Base-by-base conservation (phyloP, 1,140 invertebrate species). In the Myzus persicae region DNA sequence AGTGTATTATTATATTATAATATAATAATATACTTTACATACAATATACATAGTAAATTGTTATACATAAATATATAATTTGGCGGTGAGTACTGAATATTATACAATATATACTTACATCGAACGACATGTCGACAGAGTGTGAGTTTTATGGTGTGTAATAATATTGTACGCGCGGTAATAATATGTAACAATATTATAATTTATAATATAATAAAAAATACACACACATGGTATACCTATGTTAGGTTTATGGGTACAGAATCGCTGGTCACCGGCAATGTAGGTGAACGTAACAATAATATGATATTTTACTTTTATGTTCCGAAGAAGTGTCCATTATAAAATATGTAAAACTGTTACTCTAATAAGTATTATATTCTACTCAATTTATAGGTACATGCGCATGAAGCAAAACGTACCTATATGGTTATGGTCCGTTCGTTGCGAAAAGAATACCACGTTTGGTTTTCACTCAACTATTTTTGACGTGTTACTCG, bases 271-370 rank as follows among this genome's bases (percentile, higher is more conserved):
- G 31, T 67, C n/a, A 6, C 59, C 59, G 14, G n/a, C 2, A 18
- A 76, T 76, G 31, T 76, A 76, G 59, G 59, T n/a, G n/a, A 67
- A 67, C 59, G n/a, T n/a, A n/a, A n/a, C 59, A 76, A 76, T n/a
- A 76, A 76, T 76, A 76, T n/a, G 59, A n/a, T 76, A 76, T 76
- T 76, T 31, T 1, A 76, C 36, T 76, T n/a, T 76, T 76, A n/a
- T 5, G 14, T 18, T n/a, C 59, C n/a, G n/a, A 18, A 76, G 59
- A 31, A 76, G 59, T n/a, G n/a, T 14, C 31, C 5, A n/a, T n/a
- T n/a, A 76, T 76, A 7, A 76, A n/a, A 76, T n/a, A 76, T n/a
- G 31, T 18, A 18, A 76, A 76, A 76, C 18, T n/a, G 9, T 76
- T 18, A n/a, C n/a, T 76, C n/a, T 76, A n/a, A 76, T n/a, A 76